phyloP scores from a whole-genome alignment of 30 jellyfish, hydroid and myxozoan genomes.

The Aurelia sp. region DNA sequence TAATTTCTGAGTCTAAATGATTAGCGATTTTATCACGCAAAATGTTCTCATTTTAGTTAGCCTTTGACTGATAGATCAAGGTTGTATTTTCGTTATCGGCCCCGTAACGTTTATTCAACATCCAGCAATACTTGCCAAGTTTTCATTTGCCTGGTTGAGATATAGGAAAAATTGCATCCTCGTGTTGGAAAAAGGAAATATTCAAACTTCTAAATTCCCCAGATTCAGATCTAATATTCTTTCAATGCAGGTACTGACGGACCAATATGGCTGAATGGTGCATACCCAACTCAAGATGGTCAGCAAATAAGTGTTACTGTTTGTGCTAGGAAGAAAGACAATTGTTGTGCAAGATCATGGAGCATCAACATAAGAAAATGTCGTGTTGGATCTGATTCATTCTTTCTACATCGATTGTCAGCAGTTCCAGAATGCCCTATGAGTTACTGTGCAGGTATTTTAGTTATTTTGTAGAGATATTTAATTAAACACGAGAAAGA shows the following conservation, averaged over 20 bases:
- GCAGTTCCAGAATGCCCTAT: conserved; percentile 85
- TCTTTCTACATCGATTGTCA: conserved; percentile 59
- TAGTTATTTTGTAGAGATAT: background rate
- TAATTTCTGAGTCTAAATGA: too few relatives aligned
- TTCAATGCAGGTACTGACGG: conserved; percentile 68
- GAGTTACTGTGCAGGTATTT: conserved; percentile 92
- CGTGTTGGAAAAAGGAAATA: too few relatives aligned
- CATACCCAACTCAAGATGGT: conserved; percentile 76
- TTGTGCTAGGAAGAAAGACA: conserved; percentile 51
- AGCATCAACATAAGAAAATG: conserved; percentile 70
- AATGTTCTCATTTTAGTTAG: too few relatives aligned
- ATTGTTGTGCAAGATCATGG: conserved; percentile 63
- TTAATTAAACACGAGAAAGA: too few relatives aligned
- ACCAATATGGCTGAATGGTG: conserved; percentile 86
- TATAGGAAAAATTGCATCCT: too few relatives aligned
- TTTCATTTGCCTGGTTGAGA: too few relatives aligned
- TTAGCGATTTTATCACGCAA: too few relatives aligned
- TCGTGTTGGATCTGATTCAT: conserved; percentile 46
- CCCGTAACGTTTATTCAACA: too few relatives aligned
- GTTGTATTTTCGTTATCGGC: too few relatives aligned
- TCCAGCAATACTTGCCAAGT: too few relatives aligned
- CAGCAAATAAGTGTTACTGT: conserved; percentile 58
- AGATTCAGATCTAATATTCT: background rate
- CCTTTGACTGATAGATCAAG: too few relatives aligned
- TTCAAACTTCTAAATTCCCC: background rate